Conservation (phyloP, 53 echinoderm and acorn worm genomes). For the Paelopatides confundens region DNA sequence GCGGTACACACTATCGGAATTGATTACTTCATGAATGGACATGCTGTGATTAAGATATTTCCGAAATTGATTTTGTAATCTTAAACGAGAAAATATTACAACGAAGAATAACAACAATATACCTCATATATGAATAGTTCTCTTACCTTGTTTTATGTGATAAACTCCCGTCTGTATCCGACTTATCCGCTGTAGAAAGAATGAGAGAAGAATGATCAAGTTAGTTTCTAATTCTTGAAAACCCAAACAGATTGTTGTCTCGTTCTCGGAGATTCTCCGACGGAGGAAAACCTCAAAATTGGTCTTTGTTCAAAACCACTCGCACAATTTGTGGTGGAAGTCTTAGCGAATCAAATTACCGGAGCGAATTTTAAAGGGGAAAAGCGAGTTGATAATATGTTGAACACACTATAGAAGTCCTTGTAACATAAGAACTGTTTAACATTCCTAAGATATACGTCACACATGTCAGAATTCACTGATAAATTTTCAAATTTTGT, state of each 20-base stretch:
- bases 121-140: neutral
- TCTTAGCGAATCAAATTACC: conserved; percentile 40
- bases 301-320: conserved; percentile 40
- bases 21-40: too few species aligned
- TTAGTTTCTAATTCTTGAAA: neutral
- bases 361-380: neutral
- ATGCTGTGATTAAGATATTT: too few species aligned
- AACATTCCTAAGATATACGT: neutral
- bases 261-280: neutral
- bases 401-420: neutral
- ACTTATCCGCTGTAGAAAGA: neutral
- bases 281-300: neutral
- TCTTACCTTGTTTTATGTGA: conserved; percentile 29
- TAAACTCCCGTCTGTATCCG: conserved; percentile 15
- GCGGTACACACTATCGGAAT: too few species aligned
- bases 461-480: neutral
- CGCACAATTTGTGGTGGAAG: conserved; percentile 24
- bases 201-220: neutral
- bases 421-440: neutral
- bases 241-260: neutral
- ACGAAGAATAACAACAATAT: neutral
- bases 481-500: too few species aligned
- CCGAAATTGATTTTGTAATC: neutral
- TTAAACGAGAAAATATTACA: neutral
- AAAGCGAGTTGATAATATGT: neutral